Conservation (phyloP, 2,113 vertebrate species). For the Hippoglossus stenolepis region DNA sequence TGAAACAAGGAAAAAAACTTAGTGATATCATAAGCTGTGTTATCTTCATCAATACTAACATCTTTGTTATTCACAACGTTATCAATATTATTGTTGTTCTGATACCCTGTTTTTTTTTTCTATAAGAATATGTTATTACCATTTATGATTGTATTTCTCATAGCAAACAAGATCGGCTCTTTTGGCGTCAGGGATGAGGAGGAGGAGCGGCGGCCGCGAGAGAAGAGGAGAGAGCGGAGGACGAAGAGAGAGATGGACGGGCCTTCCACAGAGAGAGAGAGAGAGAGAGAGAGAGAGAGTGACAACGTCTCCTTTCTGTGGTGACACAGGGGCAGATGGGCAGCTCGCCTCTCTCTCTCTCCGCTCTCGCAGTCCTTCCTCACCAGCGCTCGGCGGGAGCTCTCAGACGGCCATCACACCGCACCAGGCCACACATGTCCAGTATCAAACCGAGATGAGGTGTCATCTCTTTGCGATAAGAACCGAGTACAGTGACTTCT, state of each 20-base stretch:
- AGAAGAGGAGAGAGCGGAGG: background rate
- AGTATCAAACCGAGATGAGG: conserved; percentile 45
- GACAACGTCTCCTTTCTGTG: conserved; percentile 58
- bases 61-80: conserved; percentile 80
- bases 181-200: conserved; percentile 64
- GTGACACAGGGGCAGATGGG: conserved; percentile 75
- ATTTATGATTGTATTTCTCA: conserved; percentile 82
- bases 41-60: conserved; percentile 73
- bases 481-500: conserved; percentile 45
- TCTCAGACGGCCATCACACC: conserved; percentile 52
- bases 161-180: conserved; percentile 71
- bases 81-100: conserved; percentile 80
- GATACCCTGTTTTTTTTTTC: conserved; percentile 82
- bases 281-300: conserved; percentile 6
- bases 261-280: background rate
- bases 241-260: conserved; percentile 11
- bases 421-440: conserved; percentile 44
- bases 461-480: conserved; percentile 38
- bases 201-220: conserved; percentile 11
- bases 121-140: conserved; percentile 79
- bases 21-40: conserved; percentile 52
- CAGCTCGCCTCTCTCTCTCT: conserved; percentile 44
- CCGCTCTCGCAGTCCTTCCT: conserved; percentile 49
- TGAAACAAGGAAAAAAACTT: conserved; percentile 60
- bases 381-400: conserved; percentile 51